phyloP scores from a whole-genome alignment of 2,888 invertebrate genomes.

The Cyclophora albipunctata region DNA sequence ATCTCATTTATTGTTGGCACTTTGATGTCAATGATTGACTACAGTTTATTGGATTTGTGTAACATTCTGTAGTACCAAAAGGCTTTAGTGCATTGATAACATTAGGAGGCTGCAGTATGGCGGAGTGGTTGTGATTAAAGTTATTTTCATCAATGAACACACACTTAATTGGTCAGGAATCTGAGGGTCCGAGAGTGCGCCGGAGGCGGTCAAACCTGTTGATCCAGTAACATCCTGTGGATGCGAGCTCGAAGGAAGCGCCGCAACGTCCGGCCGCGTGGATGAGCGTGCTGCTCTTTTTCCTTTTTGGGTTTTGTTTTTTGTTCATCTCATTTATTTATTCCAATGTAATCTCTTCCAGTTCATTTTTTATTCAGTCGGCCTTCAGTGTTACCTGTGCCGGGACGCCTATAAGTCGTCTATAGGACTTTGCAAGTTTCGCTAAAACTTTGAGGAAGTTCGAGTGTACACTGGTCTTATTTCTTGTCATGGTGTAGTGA shows the following conservation, averaged over 20 bases:
- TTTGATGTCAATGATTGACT: too few species aligned
- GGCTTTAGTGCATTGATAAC: too few species aligned
- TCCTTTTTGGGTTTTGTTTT: constrained; percentile 69
- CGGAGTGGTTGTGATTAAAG: too few species aligned
- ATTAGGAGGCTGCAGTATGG: too few species aligned
- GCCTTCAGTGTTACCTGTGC: constrained; percentile 74
- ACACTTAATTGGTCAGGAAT: constrained; percentile 19
- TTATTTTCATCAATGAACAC: constrained; percentile 17
- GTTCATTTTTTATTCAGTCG: constrained; percentile 75
- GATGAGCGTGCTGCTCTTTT: constrained; percentile 71
- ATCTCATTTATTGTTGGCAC: constrained; percentile 32
- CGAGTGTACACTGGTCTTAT: constrained; percentile 10
- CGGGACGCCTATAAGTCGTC: constrained; percentile 60
- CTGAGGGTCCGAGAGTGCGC: constrained; percentile 14
- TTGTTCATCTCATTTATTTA: constrained; percentile 77
- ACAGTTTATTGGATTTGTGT: too few species aligned
- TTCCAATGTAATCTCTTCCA: constrained; percentile 76
- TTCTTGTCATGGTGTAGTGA: constrained; percentile 14
- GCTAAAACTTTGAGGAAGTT: constrained; percentile 21
- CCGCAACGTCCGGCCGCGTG: constrained; percentile 75
- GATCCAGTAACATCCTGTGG: constrained; percentile 55
- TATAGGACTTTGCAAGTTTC: constrained; percentile 35
- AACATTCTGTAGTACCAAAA: too few species aligned
- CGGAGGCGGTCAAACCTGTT: constrained; percentile 30
- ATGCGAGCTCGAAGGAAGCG: constrained; percentile 67